Evolutionary conservation across 30 jellyfish, hydroid and myxozoan species (phyloP), one percentile per base, ranked within the genome.

Genomic region (Clytia hemisphaerica): DNA sequence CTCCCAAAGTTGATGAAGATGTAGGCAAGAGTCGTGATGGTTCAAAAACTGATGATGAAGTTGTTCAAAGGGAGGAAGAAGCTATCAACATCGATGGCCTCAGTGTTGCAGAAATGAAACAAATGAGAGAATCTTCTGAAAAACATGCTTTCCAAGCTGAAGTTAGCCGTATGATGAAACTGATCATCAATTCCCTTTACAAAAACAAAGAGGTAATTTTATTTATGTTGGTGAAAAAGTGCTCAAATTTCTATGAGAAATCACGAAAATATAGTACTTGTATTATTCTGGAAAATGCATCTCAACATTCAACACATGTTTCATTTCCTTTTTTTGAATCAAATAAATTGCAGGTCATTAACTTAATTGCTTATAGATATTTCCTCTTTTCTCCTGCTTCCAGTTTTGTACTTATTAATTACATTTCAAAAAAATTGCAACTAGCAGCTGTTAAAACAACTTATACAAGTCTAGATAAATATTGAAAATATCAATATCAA

Each of bases 151-250:
- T 84, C 73, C 99, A 93, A 77, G 97, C 97, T 26, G 99, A 93
- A 79, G 96, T 83, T 29, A 93, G 92, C 59, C 88, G 97, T 44
- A 84, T 93, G 96, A 93, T 93, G 99, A 93, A 93, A 65, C 90
- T 93, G 21, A 93, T 93, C 73, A 85, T 93, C 78, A 93, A 93
- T 63, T 84, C 96, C 9, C 85, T 93, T 29, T 93, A 93, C 88
- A 84, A 85, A 61, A 93, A 93, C 72, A 93, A 93, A 51, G 99
- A 93, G 93, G 99, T 93, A 55, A 53, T 79, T 45, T 28, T 55
- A 4, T 36, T 47, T 40, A 0, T 16, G 4, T 31, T 9, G 6
- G n/a, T n/a, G n/a, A n/a, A n/a, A n/a, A n/a, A n/a, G n/a, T n/a
- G n/a, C n/a, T n/a, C n/a, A n/a, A 21, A 38, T 33, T 31, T 4